Conservation (phyloP, 2,888 invertebrate species). For the Pyralis farinalis region DNA sequence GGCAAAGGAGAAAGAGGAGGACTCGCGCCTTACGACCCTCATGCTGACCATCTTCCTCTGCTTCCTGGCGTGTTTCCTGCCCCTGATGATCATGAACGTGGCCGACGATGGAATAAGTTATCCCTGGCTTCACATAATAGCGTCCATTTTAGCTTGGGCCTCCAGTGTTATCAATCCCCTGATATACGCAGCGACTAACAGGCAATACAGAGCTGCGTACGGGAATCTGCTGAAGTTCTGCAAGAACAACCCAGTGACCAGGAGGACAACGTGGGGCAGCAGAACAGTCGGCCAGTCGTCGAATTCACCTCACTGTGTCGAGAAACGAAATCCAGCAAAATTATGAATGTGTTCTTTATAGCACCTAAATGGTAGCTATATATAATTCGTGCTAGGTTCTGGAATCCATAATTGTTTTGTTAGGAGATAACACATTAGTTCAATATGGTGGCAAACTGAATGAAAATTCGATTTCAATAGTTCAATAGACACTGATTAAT, state of each 20-base stretch:
- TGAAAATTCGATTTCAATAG: too few species aligned
- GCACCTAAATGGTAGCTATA: too few species aligned
- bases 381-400: too few species aligned
- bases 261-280: constrained; percentile 69
- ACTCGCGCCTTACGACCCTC: constrained; percentile 89
- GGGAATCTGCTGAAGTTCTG: constrained; percentile 74
- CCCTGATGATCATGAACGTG: constrained; percentile 93
- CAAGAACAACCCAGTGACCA: constrained; percentile 53
- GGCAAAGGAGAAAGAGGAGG: constrained; percentile 83
- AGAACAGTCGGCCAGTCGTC: constrained; percentile 70
- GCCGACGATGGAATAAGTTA: constrained; percentile 86
- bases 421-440: too few species aligned
- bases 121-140: constrained; percentile 90
- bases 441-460: too few species aligned
- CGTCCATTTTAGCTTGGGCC: constrained; percentile 93
- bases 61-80: constrained; percentile 92
- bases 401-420: background rate
- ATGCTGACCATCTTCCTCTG: constrained; percentile 94
- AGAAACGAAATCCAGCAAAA: constrained; percentile 63
- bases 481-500: too few species aligned
- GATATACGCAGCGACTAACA: constrained; percentile 94
- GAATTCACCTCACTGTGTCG: constrained; percentile 64
- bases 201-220: constrained; percentile 87
- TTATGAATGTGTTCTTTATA: constrained; percentile 56
- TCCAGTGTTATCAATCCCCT: constrained; percentile 94